phyloP scores from a whole-genome alignment of 2,888 invertebrate genomes.

The Amorpha juglandis region DNA sequence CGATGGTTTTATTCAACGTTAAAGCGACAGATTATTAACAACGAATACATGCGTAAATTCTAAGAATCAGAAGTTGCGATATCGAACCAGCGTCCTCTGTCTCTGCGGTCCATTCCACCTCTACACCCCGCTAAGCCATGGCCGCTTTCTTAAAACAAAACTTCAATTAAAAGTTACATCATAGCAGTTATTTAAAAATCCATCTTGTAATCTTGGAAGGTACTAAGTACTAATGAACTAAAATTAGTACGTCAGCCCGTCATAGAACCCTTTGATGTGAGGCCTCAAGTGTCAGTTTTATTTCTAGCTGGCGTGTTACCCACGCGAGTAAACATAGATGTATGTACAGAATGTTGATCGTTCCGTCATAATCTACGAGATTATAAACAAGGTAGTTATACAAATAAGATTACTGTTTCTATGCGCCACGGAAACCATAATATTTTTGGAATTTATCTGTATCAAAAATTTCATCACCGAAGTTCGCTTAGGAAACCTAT shows the following conservation, averaged over 20 bases:
- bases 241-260: background rate
- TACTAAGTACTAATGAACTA: background rate
- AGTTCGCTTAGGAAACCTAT: too few species aligned
- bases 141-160: too few species aligned
- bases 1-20: too few species aligned
- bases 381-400: background rate
- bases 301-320: background rate
- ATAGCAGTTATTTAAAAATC: background rate
- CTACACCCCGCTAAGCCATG: too few species aligned
- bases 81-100: too few species aligned
- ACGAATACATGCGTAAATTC: too few species aligned
- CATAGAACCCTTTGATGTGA: constrained; percentile 1
- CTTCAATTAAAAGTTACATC: background rate
- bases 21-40: too few species aligned
- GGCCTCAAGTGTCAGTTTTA: constrained; percentile 16
- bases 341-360: background rate
- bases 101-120: too few species aligned
- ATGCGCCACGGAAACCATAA: background rate
- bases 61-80: too few species aligned
- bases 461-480: too few species aligned
- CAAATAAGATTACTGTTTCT: background rate
- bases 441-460: too few species aligned
- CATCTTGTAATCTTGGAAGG: background rate
- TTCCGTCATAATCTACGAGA: background rate
- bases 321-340: background rate